Base-by-base conservation (phyloP, 37 sponge, comb jelly and placozoan genomes). In the Chondrosia reniformis region DNA sequence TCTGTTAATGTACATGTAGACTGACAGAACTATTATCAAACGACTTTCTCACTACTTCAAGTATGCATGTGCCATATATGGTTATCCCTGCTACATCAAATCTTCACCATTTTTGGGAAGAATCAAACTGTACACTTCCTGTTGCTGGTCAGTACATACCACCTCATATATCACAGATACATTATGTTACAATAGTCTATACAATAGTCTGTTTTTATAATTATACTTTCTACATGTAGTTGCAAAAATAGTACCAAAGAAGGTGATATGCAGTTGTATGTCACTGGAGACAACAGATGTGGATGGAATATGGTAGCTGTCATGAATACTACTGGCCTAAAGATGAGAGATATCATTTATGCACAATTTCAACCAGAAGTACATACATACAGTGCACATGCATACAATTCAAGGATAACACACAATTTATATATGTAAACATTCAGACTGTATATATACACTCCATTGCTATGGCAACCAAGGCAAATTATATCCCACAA, bases 61-160 rank as follows among this genome's bases (percentile, higher is more conserved):
- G 61, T 87, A 72, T 87, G 81, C 92, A n/a, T 67, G 39, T 37
- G 81, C 77, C 31, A 62, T 67, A 31, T 91, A 91, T 76, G 92
- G 92, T 22, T 84, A 74, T 44, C 25, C 36, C 3, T 1, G n/a
- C 42, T 87, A 84, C 62, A 4, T 81, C 39, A 37, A 69, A 21
- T 38, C 43, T 0, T 5, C 8, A 24, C 31, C 31, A 69, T 22
- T 69, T 37, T 34, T 69, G 5, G 72, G 72, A 37, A 2, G 37
- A 39, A 25, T 40, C 24, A 36, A 40, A 1, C 72, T 69, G 61
- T 59, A 59, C 10, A 15, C 52, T 49, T 49, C 52, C 10, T 49
- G 15, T 49, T 49, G 10, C 15, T 15, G 15, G 10, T 49, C 15
- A 19, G 15, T 49, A 19, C 15, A 19, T 19, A 49, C 15, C 10